Percentiles rank a stretch among this genome's conserved stretches.
Conservation (phyloP, 1,140 invertebrate species). For the Mamestra configurata region DNA sequence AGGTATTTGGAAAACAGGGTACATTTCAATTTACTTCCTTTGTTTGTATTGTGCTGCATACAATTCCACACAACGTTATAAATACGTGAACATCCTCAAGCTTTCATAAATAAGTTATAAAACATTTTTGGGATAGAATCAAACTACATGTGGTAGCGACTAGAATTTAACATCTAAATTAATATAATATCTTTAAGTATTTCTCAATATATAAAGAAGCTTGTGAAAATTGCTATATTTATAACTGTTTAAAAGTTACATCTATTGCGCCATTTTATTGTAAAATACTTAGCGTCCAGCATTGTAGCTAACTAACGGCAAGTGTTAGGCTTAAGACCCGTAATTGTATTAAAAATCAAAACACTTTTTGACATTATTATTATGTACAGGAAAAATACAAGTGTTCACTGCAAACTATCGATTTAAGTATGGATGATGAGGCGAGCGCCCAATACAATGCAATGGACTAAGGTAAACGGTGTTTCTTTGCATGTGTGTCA, state of each 20-base stretch:
- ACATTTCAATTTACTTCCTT: constrained; percentile 40
- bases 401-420: constrained; percentile 48
- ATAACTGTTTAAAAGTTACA: constrained; percentile 24
- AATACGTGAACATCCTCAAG: constrained; percentile 36
- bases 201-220: constrained; percentile 1
- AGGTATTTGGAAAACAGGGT: constrained; percentile 43
- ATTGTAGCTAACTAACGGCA: constrained; percentile 45
- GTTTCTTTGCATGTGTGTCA: constrained; percentile 22
- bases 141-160: constrained; percentile 26
- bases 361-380: constrained; percentile 45
- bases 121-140: constrained; percentile 26
- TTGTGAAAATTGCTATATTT: constrained; percentile 30
- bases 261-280: constrained; percentile 47
- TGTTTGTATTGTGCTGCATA: constrained; percentile 41
- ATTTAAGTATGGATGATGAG: constrained; percentile 36
- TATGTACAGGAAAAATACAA: constrained; percentile 43
- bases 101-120: constrained; percentile 39
- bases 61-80: constrained; percentile 21
- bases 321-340: constrained; percentile 57
- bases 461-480: constrained; percentile 25
- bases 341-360: constrained; percentile 52
- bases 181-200: constrained; percentile 22
- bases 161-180: constrained; percentile 34
- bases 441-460: constrained; percentile 10
- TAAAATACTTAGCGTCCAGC: constrained; percentile 36